These are phyloP conservation scores for Melanerpes formicivorus DNA, from an alignment of 2,113 vertebrate genomes.

Conservation along the genomic window DNA sequence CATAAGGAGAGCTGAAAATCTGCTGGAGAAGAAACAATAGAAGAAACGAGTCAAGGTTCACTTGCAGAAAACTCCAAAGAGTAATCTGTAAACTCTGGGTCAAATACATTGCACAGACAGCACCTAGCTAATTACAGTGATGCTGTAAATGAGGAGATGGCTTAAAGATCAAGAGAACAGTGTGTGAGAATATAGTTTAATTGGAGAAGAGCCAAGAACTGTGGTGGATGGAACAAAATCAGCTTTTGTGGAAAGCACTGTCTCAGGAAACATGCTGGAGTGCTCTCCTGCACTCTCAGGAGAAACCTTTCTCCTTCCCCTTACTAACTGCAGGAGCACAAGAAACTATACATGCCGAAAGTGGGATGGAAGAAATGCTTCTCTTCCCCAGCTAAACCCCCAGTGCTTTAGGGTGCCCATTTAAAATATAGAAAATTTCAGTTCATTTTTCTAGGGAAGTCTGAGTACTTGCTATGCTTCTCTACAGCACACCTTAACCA, in stretches of 20 bases:
- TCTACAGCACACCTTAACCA: neutral
- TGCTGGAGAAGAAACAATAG: neutral
- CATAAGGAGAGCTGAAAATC: neutral
- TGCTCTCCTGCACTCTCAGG: neutral
- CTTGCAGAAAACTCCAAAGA: neutral
- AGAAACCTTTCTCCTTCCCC: neutral
- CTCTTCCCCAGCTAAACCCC: neutral
- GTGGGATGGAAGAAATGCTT: neutral
- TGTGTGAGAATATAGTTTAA: neutral
- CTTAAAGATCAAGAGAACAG: neutral
- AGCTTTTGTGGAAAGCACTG: neutral
- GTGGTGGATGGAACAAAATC: neutral
- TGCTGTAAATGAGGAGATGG: neutral
- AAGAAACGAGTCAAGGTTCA: neutral
- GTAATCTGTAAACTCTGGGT: neutral
- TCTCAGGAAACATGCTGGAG: neutral
- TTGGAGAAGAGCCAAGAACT: constrained; percentile 3
- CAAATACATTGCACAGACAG: neutral
- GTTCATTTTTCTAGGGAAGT: neutral
- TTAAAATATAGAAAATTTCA: neutral
- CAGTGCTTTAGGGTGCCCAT: neutral
- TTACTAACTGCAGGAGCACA: neutral
- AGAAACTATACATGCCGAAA: neutral
- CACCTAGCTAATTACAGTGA: neutral
- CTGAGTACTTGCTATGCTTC: neutral